These are phyloP conservation scores for Archaeoteleia sp. DNA, from an alignment of 2,888 invertebrate genomes.

Conservation along the genomic window DNA sequence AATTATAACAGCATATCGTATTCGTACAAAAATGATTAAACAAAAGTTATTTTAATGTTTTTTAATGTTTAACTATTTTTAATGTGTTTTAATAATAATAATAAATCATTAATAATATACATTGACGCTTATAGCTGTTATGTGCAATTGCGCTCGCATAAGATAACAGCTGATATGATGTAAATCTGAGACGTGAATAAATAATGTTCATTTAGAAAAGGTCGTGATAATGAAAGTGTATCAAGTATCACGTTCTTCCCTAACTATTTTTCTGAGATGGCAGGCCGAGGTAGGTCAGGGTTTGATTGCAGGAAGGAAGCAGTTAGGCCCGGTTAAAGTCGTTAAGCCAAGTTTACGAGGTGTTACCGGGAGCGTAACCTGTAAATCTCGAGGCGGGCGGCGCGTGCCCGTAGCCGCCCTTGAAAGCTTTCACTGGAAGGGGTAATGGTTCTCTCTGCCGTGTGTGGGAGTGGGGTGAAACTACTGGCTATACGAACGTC, in stretches of 20 bases:
- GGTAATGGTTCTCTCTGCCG: slow-evolving; percentile 59
- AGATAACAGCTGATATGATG: too few species aligned
- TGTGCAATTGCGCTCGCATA: too few species aligned
- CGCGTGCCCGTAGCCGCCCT: slow-evolving; percentile 75
- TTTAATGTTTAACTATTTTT: too few species aligned
- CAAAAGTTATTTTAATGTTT: too few species aligned
- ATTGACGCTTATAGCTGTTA: too few species aligned
- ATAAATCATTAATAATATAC: too few species aligned
- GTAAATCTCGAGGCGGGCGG: slow-evolving; percentile 72
- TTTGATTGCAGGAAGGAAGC: slow-evolving; percentile 75
- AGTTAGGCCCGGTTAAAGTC: slow-evolving; percentile 75
- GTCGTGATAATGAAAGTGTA: not conserved
- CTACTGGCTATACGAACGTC: slow-evolving; percentile 68
- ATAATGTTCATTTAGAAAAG: not conserved
- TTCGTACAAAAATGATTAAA: too few species aligned
- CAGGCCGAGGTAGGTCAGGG: slow-evolving; percentile 69
- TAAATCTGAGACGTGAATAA: not conserved
- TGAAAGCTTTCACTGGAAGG: slow-evolving; percentile 61
- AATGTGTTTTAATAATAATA: too few species aligned
- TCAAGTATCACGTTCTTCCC: slow-evolving; percentile 25
- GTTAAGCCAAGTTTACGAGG: slow-evolving; percentile 76
- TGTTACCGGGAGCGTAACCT: slow-evolving; percentile 75
- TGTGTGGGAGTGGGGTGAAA: slow-evolving; percentile 66
- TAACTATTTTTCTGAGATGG: slow-evolving; percentile 47
- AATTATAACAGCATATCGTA: too few species aligned